These are phyloP conservation scores for Clarias gariepinus DNA, from an alignment of 2,113 vertebrate species.

Conservation along the genomic window DNA sequence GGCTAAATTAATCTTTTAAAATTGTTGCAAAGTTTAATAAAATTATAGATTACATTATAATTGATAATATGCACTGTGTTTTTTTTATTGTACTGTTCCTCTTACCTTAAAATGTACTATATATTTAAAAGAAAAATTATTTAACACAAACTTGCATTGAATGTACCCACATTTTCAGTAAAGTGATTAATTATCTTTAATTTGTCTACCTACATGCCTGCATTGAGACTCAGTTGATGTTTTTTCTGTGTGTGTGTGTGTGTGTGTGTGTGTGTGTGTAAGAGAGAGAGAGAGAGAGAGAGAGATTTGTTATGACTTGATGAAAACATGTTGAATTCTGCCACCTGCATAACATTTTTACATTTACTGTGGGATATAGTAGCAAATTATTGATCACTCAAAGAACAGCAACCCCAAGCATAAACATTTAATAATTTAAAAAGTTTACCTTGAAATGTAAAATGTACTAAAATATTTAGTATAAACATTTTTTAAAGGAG, in stretches of 20 bases:
- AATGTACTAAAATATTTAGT: not conserved
- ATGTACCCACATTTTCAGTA: constrained; percentile 1
- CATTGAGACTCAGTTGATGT: not conserved
- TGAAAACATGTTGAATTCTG: constrained; percentile 72
- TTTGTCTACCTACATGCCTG: not conserved
- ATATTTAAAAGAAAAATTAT: too few species aligned
- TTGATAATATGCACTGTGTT: too few species aligned
- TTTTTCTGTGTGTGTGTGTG: not conserved
- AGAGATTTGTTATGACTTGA: too few species aligned
- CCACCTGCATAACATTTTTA: constrained; percentile 56
- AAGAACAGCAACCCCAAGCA: constrained; percentile 33
- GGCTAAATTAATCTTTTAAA: too few species aligned
- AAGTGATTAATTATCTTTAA: not conserved
- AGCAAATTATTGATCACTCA: constrained; percentile 10
- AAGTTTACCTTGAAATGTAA: not conserved
- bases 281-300: not conserved
- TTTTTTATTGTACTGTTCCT: too few species aligned
- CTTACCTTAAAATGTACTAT: too few species aligned
- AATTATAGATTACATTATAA: too few species aligned
- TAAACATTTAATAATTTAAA: constrained; percentile 15
- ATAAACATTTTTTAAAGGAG: not conserved
- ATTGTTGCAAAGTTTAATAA: too few species aligned
- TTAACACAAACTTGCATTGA: not conserved
- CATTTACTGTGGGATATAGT: constrained; percentile 22
- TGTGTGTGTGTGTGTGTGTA: not conserved